These are phyloP conservation scores for Pseudochirops cupreus DNA, from an alignment of 2,797 vertebrate species.

Conservation along the genomic window DNA sequence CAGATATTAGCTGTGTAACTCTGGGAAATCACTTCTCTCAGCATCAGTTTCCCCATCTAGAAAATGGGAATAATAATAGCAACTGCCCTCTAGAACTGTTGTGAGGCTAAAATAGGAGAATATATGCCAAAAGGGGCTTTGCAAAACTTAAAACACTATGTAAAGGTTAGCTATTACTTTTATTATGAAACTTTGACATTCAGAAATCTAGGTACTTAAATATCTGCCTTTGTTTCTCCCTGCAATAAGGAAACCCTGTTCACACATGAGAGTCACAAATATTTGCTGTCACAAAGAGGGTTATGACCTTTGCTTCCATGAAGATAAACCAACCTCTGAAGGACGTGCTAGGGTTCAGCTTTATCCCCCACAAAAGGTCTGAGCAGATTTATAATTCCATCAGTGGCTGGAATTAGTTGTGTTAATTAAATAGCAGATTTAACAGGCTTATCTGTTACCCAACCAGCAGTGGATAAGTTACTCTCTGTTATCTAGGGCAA, in stretches of 20 bases:
- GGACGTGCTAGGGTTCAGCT: background rate
- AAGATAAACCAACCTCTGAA: background rate
- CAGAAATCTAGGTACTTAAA: conserved; percentile 33
- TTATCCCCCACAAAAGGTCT: background rate
- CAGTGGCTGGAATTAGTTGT: background rate
- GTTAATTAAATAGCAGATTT: background rate
- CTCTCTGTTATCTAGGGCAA: background rate
- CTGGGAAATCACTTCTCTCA: background rate
- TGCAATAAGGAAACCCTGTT: background rate
- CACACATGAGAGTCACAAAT: background rate
- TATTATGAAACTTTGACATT: conserved; percentile 2
- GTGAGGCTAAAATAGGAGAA: background rate
- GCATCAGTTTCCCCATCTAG: background rate
- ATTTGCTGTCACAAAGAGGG: background rate
- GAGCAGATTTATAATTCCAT: background rate
- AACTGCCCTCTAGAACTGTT: background rate
- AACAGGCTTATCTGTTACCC: background rate
- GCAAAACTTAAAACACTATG: background rate
- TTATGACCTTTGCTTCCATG: conserved; percentile 3
- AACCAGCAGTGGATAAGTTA: background rate
- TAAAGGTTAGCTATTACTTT: background rate
- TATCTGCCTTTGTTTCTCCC: background rate
- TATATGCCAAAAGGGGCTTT: background rate
- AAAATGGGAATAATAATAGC: background rate
- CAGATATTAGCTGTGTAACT: background rate